Percentiles rank a stretch among this genome's conserved stretches.
Conservation (phyloP, 2,888 invertebrate genomes). For the Papilio protenor region DNA sequence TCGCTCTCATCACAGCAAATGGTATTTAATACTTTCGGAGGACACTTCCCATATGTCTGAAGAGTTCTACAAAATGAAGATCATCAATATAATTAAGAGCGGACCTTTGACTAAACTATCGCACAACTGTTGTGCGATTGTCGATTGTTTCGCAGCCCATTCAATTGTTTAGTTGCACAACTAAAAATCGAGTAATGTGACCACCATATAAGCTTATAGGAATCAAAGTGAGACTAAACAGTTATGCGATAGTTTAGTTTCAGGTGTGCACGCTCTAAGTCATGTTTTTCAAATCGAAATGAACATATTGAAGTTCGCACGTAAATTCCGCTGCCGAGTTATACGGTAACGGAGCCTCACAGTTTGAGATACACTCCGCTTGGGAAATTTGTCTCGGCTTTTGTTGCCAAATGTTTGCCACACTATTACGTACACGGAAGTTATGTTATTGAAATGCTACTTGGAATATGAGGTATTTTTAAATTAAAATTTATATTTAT, state of each 20-base stretch:
- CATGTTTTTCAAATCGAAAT: slow-evolving; percentile 13
- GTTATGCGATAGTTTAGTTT: no score
- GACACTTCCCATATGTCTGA: background rate
- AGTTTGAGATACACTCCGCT: slow-evolving; percentile 49
- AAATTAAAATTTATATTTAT: background rate
- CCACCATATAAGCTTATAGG: no score
- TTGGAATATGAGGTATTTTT: slow-evolving; percentile 56
- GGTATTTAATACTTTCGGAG: background rate
- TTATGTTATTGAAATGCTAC: slow-evolving; percentile 44
- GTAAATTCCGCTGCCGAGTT: slow-evolving; percentile 20
- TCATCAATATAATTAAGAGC: no score
- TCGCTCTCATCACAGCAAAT: background rate
- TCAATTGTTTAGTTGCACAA: no score
- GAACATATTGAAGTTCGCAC: slow-evolving; percentile 9
- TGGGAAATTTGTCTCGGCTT: slow-evolving; percentile 48
- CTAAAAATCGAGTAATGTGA: no score
- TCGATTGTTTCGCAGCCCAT: no score
- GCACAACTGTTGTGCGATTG: no score
- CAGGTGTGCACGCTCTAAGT: background rate
- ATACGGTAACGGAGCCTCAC: slow-evolving; percentile 43
- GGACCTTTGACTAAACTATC: no score
- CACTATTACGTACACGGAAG: slow-evolving; percentile 25
- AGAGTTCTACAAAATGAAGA: no score
- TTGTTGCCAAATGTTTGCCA: slow-evolving; percentile 36
- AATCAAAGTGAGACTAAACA: no score